phyloP scores from a whole-genome alignment of 2,113 vertebrate species.

The Brachypodius melanocephalos region DNA sequence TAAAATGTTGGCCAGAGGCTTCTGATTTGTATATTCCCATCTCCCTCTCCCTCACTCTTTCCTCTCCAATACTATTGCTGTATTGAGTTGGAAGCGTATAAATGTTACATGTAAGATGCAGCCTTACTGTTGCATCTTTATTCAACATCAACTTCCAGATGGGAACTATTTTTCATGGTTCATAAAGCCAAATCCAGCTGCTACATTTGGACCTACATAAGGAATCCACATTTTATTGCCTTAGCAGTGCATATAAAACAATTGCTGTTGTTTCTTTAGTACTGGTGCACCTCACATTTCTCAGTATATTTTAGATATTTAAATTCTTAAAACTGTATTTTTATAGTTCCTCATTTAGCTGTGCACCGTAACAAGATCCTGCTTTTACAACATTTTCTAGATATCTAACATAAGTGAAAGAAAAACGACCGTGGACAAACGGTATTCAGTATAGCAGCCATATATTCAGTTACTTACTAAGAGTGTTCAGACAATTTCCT shows the following conservation, averaged over 20 bases:
- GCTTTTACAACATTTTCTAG: conserved; percentile 69
- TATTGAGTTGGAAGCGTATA: conserved; percentile 63
- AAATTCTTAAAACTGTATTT: conserved; percentile 63
- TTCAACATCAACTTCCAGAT: conserved; percentile 83
- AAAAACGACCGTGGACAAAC: conserved; percentile 62
- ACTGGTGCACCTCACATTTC: conserved; percentile 66
- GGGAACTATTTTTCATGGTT: conserved; percentile 86
- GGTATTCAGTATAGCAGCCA: conserved; percentile 39
- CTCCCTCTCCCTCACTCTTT: not conserved
- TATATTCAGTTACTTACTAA: conserved; percentile 69
- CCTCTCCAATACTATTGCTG: not conserved
- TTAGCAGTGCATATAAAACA: conserved; percentile 76
- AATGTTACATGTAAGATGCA: conserved; percentile 75
- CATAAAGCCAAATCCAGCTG: conserved; percentile 86
- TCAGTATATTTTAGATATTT: conserved; percentile 65
- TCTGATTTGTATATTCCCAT: conserved; percentile 44
- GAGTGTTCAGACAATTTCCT: conserved; percentile 74
- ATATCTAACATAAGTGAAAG: conserved; percentile 64
- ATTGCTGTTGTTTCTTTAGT: conserved; percentile 77
- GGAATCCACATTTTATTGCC: conserved; percentile 81
- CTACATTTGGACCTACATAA: conserved; percentile 83
- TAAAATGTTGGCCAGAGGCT: conserved; percentile 29
- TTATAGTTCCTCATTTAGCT: conserved; percentile 64
- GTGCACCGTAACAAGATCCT: conserved; percentile 55
- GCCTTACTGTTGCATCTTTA: conserved; percentile 82